These are phyloP conservation scores for Parnassius smintheus DNA, from an alignment of 2,888 invertebrate species.

Conservation along the genomic window DNA sequence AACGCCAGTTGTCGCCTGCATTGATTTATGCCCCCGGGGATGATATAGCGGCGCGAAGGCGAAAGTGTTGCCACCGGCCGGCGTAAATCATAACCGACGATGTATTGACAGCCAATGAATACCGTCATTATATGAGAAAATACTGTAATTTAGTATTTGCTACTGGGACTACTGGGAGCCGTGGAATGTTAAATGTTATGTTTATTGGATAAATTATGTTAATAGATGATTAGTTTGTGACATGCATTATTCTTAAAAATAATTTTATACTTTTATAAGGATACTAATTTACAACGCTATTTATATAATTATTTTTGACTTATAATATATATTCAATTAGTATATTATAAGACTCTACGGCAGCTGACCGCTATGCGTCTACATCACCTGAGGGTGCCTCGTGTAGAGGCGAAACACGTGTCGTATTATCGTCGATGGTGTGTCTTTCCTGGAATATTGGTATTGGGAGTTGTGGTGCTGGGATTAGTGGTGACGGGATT, in stretches of 20 bases:
- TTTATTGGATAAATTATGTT: constrained; percentile 2
- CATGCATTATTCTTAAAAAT: not conserved
- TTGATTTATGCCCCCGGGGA: constrained; percentile 68
- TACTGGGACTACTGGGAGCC: constrained; percentile 32
- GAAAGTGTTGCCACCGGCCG: constrained; percentile 61
- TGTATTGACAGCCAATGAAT: constrained; percentile 77
- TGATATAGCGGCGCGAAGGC: constrained; percentile 47
- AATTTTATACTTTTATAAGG: not conserved
- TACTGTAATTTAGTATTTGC: constrained; percentile 45
- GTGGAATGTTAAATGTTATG: constrained; percentile 1
- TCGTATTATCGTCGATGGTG: too few relatives aligned
- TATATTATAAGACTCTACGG: too few relatives aligned
- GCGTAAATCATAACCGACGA: constrained; percentile 67
- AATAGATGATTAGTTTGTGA: not conserved
- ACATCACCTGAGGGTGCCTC: too few relatives aligned
- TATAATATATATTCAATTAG: not conserved
- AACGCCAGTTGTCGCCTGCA: constrained; percentile 52
- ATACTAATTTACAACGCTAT: not conserved
- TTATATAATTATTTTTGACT: not conserved
- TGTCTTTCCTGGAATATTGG: too few relatives aligned
- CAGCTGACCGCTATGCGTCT: too few relatives aligned
- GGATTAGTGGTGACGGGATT: too few relatives aligned
- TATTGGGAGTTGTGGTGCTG: too few relatives aligned
- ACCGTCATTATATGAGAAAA: constrained; percentile 56
- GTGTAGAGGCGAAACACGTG: too few relatives aligned